These are phyloP conservation scores for Drosophila littoralis DNA, from an alignment of 1,140 invertebrate species.

Conservation along the genomic window DNA sequence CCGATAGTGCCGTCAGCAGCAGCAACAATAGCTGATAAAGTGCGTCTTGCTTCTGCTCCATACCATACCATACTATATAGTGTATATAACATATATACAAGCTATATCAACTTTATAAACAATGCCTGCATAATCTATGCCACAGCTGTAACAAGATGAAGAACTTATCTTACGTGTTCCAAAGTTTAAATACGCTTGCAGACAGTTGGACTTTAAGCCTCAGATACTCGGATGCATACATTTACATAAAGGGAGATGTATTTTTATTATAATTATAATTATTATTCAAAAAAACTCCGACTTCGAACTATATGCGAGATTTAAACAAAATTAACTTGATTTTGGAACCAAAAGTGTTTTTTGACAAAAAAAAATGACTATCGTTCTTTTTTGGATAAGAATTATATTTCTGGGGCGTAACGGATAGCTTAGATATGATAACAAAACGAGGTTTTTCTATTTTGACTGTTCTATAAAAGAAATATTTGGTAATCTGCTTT, in stretches of 20 bases:
- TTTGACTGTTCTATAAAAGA: no score
- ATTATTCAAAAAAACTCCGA: no score
- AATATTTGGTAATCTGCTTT: no score
- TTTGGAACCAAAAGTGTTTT: no score
- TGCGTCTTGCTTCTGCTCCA: conserved; percentile 25
- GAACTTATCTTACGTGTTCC: background rate
- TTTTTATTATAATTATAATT: no score
- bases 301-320: no score
- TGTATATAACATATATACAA: conserved; percentile 3
- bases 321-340: no score
- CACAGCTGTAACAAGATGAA: background rate
- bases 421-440: no score
- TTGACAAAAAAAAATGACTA: no score
- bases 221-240: background rate
- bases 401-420: no score
- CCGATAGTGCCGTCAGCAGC: conserved; percentile 56
- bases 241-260: background rate
- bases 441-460: no score
- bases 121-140: conserved; percentile 5
- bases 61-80: background rate
- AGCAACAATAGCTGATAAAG: conserved; percentile 53
- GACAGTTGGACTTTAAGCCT: conserved; percentile 5
- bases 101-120: conserved; percentile 30
- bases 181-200: conserved; percentile 8
- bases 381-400: no score